Evolutionary conservation across 1,140 invertebrate species (phyloP), one percentile per base, ranked within the genome.

Genomic region (Drosophila melanica): DNA sequence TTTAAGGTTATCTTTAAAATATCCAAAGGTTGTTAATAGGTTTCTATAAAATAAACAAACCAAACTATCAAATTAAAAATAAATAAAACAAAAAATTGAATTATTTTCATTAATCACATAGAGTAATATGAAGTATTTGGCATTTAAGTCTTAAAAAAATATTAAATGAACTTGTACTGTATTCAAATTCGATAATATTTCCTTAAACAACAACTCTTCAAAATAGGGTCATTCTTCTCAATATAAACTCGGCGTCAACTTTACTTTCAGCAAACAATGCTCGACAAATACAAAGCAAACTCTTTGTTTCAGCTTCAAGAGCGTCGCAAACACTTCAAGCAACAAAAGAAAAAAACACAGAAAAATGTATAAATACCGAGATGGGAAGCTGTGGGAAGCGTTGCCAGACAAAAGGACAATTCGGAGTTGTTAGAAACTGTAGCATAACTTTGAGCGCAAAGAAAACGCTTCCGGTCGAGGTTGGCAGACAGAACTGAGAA

Each of bases 401-500:
- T 20, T 14, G 14, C 12, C 57, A 42, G 68, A 65, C 60, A 77
- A 77, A 50, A 62, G 65, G 44, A 75, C 41, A 47, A 62, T 51
- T 60, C 58, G 80, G 44, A 67, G 57, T 51, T 59, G 55, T 55
- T 64, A 48, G 39, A 69, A 80, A 79, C 42, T 69, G 70, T 81
- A 64, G 60, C 67, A 82, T 77, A 89, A 87, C 82, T 89, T 82
- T 54, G 58, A 55, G 70, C 48, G 72, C 58, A 76, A 89, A 74
- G 80, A 80, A 75, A 80, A 72, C 74, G 72, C 82, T 87, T 86
- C 75, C 82, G 82, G 78, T 87, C 69, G 70, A 68, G 59, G 70
- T 44, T 45, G 50, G 59, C 75, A 77, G 59, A 69, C 67, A 62
- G 42, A 58, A 37, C 11, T 16, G 23, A 53, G 70, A 77, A 77